Conservation (phyloP, 2,888 invertebrate genomes). For the Lissonota sp. region DNA sequence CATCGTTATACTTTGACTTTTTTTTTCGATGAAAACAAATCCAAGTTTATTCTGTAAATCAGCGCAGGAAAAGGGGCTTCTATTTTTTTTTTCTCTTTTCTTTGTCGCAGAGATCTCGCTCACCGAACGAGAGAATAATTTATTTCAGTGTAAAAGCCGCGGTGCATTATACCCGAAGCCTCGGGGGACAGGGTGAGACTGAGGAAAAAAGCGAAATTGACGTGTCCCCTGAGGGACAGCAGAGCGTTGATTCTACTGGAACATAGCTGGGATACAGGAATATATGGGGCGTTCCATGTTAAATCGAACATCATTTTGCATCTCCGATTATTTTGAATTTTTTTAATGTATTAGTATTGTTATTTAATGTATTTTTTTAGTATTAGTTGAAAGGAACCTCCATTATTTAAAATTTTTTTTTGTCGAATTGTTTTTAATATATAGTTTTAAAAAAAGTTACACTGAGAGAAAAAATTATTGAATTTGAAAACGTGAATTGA, state of each 20-base stretch:
- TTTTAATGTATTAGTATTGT: no score
- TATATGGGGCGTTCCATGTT: neutral
- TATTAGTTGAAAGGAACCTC: no score
- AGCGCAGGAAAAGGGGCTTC: neutral
- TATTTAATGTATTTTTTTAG: no score
- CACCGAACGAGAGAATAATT: slow-evolving; percentile 44
- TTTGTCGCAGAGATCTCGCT: slow-evolving; percentile 6
- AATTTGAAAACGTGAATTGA: no score
- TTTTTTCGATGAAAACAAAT: neutral
- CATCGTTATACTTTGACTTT: neutral
- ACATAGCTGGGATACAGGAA: slow-evolving; percentile 5
- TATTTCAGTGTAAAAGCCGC: slow-evolving; percentile 40
- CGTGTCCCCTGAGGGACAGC: slow-evolving; percentile 46
- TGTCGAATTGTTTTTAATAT: no score
- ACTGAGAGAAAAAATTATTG: no score
- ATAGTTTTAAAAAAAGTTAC: no score
- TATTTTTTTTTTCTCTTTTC: slow-evolving; percentile 9
- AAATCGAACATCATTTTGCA: no score
- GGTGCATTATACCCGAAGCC: slow-evolving; percentile 24
- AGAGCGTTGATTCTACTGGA: slow-evolving; percentile 39
- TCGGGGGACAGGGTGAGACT: slow-evolving; percentile 16
- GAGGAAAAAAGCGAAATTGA: slow-evolving; percentile 49
- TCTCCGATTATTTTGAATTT: no score
- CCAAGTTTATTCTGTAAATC: neutral
- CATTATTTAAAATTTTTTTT: no score